Evolutionary conservation across 2,888 invertebrate genomes (phyloP), one percentile per base, ranked within the genome.

Genomic region (Mesorhabditis sp.): DNA sequence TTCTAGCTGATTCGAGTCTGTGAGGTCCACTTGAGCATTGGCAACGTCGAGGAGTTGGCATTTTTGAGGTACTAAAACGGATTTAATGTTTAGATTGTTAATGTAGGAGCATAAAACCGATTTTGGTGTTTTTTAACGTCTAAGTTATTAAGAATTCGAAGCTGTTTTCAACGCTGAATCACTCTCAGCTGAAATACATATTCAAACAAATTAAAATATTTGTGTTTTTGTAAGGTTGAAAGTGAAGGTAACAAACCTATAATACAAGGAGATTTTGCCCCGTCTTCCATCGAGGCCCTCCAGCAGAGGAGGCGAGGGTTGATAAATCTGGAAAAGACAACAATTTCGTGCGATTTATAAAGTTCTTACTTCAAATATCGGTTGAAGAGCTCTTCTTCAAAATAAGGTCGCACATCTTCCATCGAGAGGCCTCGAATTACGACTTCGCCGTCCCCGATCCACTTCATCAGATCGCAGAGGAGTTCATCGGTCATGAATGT

Each of bases 11-110:
- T 50, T 50, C n/a, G 58, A 10, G 7, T 50, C 2, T 50, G 58
- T 13, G n/a, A 50, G 10, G 58, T 50, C 58, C 58, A 50, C 58
- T 13, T 50, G 58, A 50, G 58, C 58, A 10, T 13, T 50, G 58
- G 58, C 58, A n/a, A 50, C 58, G 58, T 50, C 58, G n/a, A 50
- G 58, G n/a, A 50, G 58, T 50, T n/a, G 58, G n/a, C 58, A 50
- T 13, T 50, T n/a, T 13, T 10, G n/a, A 50, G 58, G 58, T n/a
- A 50, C 58, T 50, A n/a, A 50, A 50, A 13, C 2, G 7, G 58
- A n/a, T 28, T 28, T 2, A 28, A 28, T 28, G 28, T 28, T 28
- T 2, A 1, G 28, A 28, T 28, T 28, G 28, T 28, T 28, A 28
- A 28, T 1, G 28, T 28, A 28, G 28, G 28, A 28, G 28, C 28